Percentiles rank a stretch among this genome's conserved stretches.
These are phyloP conservation scores for Incurvaria masculella DNA, from an alignment of 2,888 invertebrate genomes.

Conservation along the genomic window DNA sequence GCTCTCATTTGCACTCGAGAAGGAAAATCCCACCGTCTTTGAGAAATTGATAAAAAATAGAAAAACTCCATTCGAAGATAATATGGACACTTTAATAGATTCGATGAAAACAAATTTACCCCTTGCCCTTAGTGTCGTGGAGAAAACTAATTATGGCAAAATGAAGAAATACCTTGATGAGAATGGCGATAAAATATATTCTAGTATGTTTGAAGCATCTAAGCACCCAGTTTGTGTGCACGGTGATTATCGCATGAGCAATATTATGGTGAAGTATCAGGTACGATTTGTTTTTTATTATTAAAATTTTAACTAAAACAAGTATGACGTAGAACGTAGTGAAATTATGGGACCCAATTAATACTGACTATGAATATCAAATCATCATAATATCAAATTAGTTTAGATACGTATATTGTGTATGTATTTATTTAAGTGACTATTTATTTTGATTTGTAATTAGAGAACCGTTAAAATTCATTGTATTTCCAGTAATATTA, in stretches of 20 bases:
- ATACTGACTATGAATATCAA: too few species aligned
- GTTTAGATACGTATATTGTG: too few species aligned
- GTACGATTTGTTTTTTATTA: slow-evolving; percentile 11
- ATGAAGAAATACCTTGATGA: neutral
- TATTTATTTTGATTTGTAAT: too few species aligned
- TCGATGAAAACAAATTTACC: neutral
- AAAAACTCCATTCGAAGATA: too few species aligned
- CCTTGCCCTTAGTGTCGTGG: neutral
- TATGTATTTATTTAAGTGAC: too few species aligned
- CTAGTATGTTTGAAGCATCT: neutral
- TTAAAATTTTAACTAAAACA: neutral
- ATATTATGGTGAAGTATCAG: slow-evolving; percentile 21
- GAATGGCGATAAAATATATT: neutral
- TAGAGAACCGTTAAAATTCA: too few species aligned
- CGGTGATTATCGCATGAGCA: slow-evolving; percentile 27
- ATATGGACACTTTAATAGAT: neutral
- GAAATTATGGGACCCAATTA: too few species aligned
- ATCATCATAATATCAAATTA: too few species aligned
- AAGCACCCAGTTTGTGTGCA: slow-evolving; percentile 21
- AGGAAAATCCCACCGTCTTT: slow-evolving; percentile 23
- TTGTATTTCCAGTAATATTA: too few species aligned
- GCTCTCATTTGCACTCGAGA: slow-evolving; percentile 30
- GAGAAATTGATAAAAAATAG: neutral
- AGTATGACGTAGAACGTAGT: too few species aligned
- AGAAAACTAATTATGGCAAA: neutral